Conservation (phyloP, 2,797 vertebrate genomes). For the Halcyon chelicuti region DNA sequence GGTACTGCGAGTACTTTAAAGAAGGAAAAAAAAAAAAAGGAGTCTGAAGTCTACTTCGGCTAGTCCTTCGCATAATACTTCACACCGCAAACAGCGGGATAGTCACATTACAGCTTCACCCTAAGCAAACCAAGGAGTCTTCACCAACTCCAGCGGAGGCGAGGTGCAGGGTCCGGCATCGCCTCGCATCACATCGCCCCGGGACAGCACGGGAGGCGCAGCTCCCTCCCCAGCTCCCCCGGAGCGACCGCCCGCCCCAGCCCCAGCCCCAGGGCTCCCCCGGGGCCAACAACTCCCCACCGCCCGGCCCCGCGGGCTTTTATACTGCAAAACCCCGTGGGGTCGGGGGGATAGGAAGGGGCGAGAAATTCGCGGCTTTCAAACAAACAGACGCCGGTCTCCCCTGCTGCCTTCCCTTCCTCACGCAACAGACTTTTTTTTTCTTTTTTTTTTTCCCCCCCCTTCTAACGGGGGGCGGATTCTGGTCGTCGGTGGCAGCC, state of each 20-base stretch:
- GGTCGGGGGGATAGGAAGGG: neutral
- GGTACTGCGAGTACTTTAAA: neutral
- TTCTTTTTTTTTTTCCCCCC: too few species aligned
- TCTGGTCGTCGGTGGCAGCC: neutral
- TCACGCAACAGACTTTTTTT: neutral
- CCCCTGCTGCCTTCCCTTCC: neutral
- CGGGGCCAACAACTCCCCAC: neutral
- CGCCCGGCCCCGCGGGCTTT: neutral
- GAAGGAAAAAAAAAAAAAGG: too few species aligned
- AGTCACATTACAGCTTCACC: neutral
- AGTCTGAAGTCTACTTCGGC: neutral
- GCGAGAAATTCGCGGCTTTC: neutral
- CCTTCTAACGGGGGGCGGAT: too few species aligned
- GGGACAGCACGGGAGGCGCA: neutral
- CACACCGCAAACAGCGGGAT: neutral
- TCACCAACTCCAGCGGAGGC: neutral
- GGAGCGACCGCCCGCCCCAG: neutral
- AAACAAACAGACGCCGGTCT: neutral
- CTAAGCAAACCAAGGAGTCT: neutral
- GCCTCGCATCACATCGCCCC: neutral
- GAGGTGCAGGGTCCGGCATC: neutral
- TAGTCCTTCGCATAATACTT: neutral
- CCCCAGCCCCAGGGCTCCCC: neutral
- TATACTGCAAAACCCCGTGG: neutral
- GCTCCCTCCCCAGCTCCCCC: neutral